phyloP scores from a whole-genome alignment of 1,140 invertebrate species.

The Pomacea maculata region DNA sequence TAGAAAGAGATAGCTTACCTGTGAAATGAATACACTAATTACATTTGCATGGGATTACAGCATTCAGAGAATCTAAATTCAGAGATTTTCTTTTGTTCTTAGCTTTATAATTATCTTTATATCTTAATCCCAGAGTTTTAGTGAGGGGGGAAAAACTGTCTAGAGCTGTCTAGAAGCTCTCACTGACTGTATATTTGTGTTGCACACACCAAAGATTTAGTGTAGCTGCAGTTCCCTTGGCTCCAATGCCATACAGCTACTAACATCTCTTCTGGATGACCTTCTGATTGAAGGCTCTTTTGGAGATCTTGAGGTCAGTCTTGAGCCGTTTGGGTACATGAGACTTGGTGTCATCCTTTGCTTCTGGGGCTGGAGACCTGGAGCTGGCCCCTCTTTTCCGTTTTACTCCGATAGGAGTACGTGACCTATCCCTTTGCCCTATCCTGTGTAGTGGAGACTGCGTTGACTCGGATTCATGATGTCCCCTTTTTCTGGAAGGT shows the following conservation, averaged over 20 bases:
- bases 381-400: slow-evolving; percentile 7
- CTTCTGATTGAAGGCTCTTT: slow-evolving; percentile 66
- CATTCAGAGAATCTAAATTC: too few relatives aligned
- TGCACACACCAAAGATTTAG: slow-evolving; percentile 76
- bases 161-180: too few relatives aligned
- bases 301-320: slow-evolving; percentile 29
- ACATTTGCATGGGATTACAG: too few relatives aligned
- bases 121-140: too few relatives aligned
- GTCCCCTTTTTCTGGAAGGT: neutral
- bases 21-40: too few relatives aligned
- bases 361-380: neutral
- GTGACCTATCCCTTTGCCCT: neutral
- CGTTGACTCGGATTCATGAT: neutral
- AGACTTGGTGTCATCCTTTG: slow-evolving; percentile 17
- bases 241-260: slow-evolving; percentile 76
- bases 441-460: neutral
- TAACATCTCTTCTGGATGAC: slow-evolving; percentile 76
- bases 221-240: slow-evolving; percentile 81
- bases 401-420: slow-evolving; percentile 7
- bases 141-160: too few relatives aligned
- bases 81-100: too few relatives aligned
- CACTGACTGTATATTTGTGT: slow-evolving; percentile 2
- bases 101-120: too few relatives aligned
- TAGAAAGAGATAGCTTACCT: too few relatives aligned
- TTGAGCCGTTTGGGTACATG: slow-evolving; percentile 19